Base-by-base conservation (phyloP, 1,140 invertebrate species). In the Harpegnathos saltator region DNA sequence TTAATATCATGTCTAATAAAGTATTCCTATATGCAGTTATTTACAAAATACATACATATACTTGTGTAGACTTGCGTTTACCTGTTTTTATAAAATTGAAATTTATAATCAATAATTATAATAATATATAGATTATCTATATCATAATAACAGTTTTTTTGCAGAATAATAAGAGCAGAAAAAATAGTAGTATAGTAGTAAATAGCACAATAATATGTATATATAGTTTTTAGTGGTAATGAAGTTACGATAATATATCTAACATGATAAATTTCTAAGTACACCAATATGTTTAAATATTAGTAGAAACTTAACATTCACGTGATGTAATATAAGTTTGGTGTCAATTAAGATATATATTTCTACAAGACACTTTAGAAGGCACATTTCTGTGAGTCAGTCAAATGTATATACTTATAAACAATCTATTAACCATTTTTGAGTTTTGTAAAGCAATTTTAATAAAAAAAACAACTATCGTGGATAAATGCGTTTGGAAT, bases 361-460 rank as follows among this genome's bases (percentile, higher is more conserved):
- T 22, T 65, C 74, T 7, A 19, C 50, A 44, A 44, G 38, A 44
- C 9, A 11, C 29, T 52, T 56, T 86, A 59, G 84, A 89, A 92
- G 84, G 86, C 80, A 88, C 84, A 74, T 90, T 83, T 85, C 74
- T 61, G 73, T 89, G 73, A 92, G 90, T 92, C 86, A 63, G 80
- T 65, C 59, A 33, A 61, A 82, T 66, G 52, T 11, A 63, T 66
- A 56, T 11, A 63, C 17, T 82, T 58, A 58, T 7, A 84, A 83
- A 80, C 56, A 85, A 83, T 58, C 17, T 24, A n/a, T n/a, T 73
- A 72, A 83, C 38, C 48, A 73, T 33, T 59, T 59, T 61, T 71
- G 22, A 66, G 38, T 48, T 75, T 29, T 58, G n/a, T 15, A 4
- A 72, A 73, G 7, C 24, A 22, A 17, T 54, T 65, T 24, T 33